Evolutionary conservation across 2,113 vertebrate species (phyloP), one percentile per base, ranked within the genome.

Genomic region (Isurus oxyrinchus): DNA sequence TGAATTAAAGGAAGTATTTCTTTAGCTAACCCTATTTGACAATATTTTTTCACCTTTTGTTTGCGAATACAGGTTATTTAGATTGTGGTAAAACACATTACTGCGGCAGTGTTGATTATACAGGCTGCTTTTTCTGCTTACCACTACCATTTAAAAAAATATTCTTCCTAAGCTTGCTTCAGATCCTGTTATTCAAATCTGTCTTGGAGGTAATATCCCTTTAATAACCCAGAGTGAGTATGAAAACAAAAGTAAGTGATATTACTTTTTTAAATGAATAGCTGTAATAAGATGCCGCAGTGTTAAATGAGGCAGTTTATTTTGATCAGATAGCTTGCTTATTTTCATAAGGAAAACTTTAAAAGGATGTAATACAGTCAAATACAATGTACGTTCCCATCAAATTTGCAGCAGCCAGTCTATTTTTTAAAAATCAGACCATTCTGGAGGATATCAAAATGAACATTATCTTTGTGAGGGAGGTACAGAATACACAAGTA

Each of bases 191-290:
- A 59, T n/a, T 66, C 59, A 94, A 63, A 94, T 63, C 57, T 93
- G 40, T 59, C 57, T 94, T 63, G 59, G 5, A 40, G 59, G 90
- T 94, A 94, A 66, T 94, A n/a, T 66, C 90, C n/a, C 90, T 95
- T 72, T 95, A 95, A 95, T 95, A 95, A 95, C 10, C 31, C 0
- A 4, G 67, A 14, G 49, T 55, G 27, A 55, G 53, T 72, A 72
- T 72, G 27, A 95, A 53, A 95, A 95, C 93, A 95, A 95, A 69
- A 94, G 53, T 90, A 90, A 90, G 90, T 69, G 23, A 76, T 95
- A 55, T 76, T 63, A 21, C 59, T 63, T 94, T 66, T 94, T 63
- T 21, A 63, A 63, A 95, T 72, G 49, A 72, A 95, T 72, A 21
- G 49, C 49, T 55, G 40, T 31, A 95, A 95, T 72, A 72, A 53